Conservation (phyloP, 2,888 invertebrate species). For the Polyploca ridens region DNA sequence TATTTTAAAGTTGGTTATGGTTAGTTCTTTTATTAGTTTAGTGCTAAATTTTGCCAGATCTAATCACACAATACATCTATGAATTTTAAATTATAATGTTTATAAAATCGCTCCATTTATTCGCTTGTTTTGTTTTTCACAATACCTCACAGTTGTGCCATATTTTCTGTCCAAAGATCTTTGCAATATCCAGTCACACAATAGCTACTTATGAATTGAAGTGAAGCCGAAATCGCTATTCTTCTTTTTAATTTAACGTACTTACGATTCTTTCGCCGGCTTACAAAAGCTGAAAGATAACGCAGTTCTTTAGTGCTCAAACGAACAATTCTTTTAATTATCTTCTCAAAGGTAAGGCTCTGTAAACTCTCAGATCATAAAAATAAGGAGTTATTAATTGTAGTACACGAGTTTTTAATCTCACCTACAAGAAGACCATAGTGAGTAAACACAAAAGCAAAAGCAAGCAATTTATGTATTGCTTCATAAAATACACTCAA, state of each 20-base stretch:
- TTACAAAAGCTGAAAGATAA: constrained; percentile 4
- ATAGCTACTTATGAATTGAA: background rate
- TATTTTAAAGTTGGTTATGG: too few species aligned
- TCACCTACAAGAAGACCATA: too few species aligned
- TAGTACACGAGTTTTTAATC: background rate
- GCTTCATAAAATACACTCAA: too few species aligned
- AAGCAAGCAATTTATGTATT: too few species aligned
- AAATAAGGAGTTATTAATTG: background rate
- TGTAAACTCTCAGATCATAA: background rate
- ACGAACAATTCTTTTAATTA: constrained; percentile 3
- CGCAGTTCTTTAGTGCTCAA: constrained; percentile 5
- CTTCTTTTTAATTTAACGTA: background rate
- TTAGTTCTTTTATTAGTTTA: too few species aligned
- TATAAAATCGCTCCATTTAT: too few species aligned
- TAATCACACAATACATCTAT: too few species aligned
- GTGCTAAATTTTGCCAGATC: too few species aligned
- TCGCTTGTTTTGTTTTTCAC: too few species aligned
- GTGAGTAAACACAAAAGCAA: too few species aligned
- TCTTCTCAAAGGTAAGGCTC: background rate
- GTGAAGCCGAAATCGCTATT: background rate
- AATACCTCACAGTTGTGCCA: too few species aligned
- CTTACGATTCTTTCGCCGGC: background rate
- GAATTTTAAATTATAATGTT: too few species aligned
- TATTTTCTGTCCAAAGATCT: background rate
- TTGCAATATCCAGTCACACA: background rate